These are phyloP conservation scores for Aurelia coerulea DNA, from an alignment of 30 jellyfish, hydroid and myxozoan genomes.

Conservation along the genomic window DNA sequence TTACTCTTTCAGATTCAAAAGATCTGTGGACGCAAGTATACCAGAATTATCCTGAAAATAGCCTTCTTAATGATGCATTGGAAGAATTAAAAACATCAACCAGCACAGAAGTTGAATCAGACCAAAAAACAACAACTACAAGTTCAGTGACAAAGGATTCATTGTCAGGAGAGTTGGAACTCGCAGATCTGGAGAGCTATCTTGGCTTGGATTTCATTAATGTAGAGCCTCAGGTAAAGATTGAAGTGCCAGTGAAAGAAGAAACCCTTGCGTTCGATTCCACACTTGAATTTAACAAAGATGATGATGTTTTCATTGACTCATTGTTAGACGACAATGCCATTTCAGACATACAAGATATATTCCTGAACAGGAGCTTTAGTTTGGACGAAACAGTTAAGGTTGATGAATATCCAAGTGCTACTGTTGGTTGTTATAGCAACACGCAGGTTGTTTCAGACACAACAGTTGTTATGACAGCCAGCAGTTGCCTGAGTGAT, in stretches of 20 bases:
- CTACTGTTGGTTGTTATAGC: slow-evolving; percentile 18
- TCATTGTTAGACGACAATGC: neutral
- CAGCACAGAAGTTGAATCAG: neutral
- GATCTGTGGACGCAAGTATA: slow-evolving; percentile 11
- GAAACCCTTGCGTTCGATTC: neutral
- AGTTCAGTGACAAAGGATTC: neutral
- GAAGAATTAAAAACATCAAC: slow-evolving; percentile 39
- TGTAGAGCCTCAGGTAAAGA: neutral
- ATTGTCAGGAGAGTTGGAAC: neutral
- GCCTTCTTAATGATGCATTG: slow-evolving; percentile 32
- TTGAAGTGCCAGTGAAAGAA: neutral
- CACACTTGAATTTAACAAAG: neutral
- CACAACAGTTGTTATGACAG: slow-evolving; percentile 43
- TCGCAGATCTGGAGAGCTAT: neutral
- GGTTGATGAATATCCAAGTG: neutral
- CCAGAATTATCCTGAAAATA: slow-evolving; percentile 36
- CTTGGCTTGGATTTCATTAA: neutral
- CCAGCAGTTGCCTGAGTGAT: slow-evolving; percentile 36
- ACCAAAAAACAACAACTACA: slow-evolving; percentile 13
- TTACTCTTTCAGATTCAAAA: neutral
- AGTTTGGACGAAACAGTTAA: neutral
- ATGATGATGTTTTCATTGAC: slow-evolving; percentile 9
- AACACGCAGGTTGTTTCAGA: slow-evolving; percentile 30
- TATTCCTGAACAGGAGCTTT: neutral
- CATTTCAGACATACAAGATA: neutral